Evolutionary conservation across 2,888 invertebrate species (phyloP).

Genomic region (Lepeophtheirus nordmannii): DNA sequence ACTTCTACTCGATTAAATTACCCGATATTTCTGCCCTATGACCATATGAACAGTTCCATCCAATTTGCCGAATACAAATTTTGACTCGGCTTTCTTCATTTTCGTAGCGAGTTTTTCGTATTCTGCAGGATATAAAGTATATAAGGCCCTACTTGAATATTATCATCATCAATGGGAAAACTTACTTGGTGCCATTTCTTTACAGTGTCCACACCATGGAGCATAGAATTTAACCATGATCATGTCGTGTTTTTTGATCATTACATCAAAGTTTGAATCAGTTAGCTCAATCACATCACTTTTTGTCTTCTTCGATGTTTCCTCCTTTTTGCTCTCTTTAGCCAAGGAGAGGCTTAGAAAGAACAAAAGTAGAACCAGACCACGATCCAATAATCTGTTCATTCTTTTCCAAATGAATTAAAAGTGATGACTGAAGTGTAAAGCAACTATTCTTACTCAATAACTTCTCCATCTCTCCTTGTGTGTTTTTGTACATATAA

Average conservation of each 20-base stretch:
- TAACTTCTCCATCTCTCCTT: background rate
- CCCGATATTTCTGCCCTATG: background rate
- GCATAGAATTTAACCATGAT: conserved; percentile 44
- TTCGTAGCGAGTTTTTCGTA: background rate
- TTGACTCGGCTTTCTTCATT: background rate
- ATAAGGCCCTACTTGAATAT: no score
- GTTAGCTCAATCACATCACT: background rate
- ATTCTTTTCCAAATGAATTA: background rate
- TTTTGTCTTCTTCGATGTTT: background rate
- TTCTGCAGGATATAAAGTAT: background rate
- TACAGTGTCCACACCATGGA: conserved; percentile 99
- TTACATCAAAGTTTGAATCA: background rate
- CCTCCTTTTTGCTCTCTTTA: background rate
- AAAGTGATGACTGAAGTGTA: background rate
- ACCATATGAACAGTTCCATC: background rate
- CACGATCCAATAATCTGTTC: background rate
- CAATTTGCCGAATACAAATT: background rate
- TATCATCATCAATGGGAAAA: conserved; percentile 30
- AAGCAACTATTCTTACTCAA: background rate
- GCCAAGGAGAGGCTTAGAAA: background rate
- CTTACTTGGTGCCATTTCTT: conserved; percentile 84
- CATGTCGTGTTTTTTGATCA: background rate
- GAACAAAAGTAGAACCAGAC: background rate
- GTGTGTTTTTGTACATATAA: background rate
- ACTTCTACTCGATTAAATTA: background rate